These are phyloP conservation scores for Nesidiocoris tenuis DNA, from an alignment of 2,888 invertebrate genomes.

Conservation along the genomic window DNA sequence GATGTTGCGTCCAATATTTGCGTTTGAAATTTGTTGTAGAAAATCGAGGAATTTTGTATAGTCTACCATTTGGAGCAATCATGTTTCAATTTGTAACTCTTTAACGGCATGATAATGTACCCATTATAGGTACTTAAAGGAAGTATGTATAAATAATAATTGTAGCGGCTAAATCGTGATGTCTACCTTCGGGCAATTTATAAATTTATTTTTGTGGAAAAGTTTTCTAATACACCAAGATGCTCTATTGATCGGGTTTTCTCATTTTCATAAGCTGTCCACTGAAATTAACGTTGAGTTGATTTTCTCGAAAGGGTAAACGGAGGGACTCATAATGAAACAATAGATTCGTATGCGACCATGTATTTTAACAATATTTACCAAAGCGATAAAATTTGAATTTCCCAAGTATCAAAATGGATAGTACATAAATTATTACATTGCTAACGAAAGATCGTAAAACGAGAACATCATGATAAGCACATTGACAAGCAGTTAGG, in stretches of 20 bases:
- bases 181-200: background rate
- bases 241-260: too few species aligned
- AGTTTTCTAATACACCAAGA: background rate
- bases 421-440: constrained; percentile 37
- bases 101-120: too few species aligned
- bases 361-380: constrained; percentile 37
- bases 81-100: too few species aligned
- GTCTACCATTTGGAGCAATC: too few species aligned
- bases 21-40: too few species aligned
- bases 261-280: too few species aligned
- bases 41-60: too few species aligned
- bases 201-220: background rate
- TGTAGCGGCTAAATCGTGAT: background rate
- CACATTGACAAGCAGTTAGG: background rate
- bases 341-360: constrained; percentile 11
- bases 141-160: background rate
- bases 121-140: too few species aligned
- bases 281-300: too few species aligned
- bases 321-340: too few species aligned
- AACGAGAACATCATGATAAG: background rate
- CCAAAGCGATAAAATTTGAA: constrained; percentile 34
- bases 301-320: too few species aligned
- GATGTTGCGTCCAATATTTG: too few species aligned
- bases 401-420: constrained; percentile 35
- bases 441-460: constrained; percentile 11